Base-by-base conservation (phyloP, 2,888 invertebrate species). In the Hydrotaea diabolus region DNA sequence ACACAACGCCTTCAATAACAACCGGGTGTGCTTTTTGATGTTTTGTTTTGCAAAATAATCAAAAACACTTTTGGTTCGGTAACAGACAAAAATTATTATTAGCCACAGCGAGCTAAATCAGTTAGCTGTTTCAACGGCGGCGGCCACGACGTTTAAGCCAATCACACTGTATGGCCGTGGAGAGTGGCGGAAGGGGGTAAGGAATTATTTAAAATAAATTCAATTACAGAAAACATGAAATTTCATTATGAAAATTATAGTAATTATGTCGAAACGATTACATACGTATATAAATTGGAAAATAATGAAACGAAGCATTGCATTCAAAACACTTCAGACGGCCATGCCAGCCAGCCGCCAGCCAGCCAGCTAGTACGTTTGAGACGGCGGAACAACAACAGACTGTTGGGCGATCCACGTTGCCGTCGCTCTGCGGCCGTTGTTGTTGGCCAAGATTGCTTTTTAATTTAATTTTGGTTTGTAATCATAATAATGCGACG, bases 221-320 rank as follows among this genome's bases (percentile, higher is more conserved):
- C 92, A 92, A 92, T 92, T 92, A 92, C 92, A 88, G 90, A 91
- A 90, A 92, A 92, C 92, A 92, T 92, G 91, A 89, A 91, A 91
- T 92, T 91, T 90, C 90, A 91, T 91, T 91, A 91, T 89, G 88
- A 88, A 90, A 91, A 91, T 91, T 91, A 90, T 91, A 90, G 89
- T 90, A 91, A 91, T 91, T 90, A 91, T 89, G 88, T 87, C 76
- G 59, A 79, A 85, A 82, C 76, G 82, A 85, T 82, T 77, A 82
- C 69, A 76, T 81, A 73, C 81, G 81, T 78, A 81, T 73, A 80
- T 78, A 78, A 84, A 84, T 78, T 83, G 71, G 49, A 79, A 84
- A 79, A 73, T 66, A 78, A 76, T 83, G 64, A 83, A 83, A 79
- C 78, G 76, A 75, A 83, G 46, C 69, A 74, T 74, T 74, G 59